Evolutionary conservation across 2,888 invertebrate genomes (phyloP), one percentile per base, ranked within the genome.

Genomic region (Beris morrisii): DNA sequence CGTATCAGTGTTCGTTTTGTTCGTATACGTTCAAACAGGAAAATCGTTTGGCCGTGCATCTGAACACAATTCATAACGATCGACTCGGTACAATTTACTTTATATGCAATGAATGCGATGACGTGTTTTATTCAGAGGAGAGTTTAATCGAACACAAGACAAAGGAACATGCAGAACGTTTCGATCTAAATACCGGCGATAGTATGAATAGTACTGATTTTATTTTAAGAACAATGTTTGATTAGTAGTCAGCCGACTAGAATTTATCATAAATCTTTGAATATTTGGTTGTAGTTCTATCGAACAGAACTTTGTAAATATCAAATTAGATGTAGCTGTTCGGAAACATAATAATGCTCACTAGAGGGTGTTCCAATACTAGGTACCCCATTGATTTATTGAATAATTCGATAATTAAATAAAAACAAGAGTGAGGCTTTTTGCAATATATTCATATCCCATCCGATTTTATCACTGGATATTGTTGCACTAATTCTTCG

Each of bases 1-100:
- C 58, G 5, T 59, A 59, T 59, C 38, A 48, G 13, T 59, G 58
- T 31, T n/a, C 48, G n/a, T 59, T 48, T 31, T 59, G 58, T 46
- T 59, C 58, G 9, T 59, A 59, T 15, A 30, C 58, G 31, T 59
- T 59, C n/a, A 59, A 59, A 59, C 46, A 46, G 13, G 58, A 59
- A 46, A 12, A 12, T 4, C 46, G 46, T 13, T 48, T 59, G 31
- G 58, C 46, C n/a, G 31, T 5, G 28, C 58, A 59, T n/a, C 22
- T 59, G 2, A 48, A 13, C 13, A 31, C 30, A n/a, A 59, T 59
- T 30, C 58, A 59, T 30, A 5, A 46, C 5, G n/a, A 59, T 28
- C 22, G 48, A 15, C 46, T 46, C 6, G 58, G 32, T n/a, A 28
- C 22, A 31, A 59, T 59, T n/a, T 30, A 59, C 30, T 59, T 48